Evolutionary conservation across 2,888 invertebrate genomes (phyloP), one percentile per base, ranked within the genome.

Genomic region (Ischnus inquisitorius): DNA sequence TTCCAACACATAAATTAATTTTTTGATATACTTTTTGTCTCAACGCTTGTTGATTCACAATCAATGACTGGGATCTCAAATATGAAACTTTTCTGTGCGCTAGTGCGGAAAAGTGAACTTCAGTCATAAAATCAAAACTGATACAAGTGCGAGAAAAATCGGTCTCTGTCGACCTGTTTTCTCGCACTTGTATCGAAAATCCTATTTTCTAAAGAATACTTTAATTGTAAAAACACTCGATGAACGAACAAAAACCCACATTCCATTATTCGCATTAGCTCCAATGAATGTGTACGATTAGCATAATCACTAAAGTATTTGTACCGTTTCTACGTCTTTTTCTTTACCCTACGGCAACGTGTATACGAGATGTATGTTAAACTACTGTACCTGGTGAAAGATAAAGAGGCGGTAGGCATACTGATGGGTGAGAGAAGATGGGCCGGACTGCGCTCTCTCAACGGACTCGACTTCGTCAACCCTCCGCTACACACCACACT

Each of bases 351-450:
- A 60, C 79, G 79, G 79, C 57, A 51, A 69, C 68, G 60, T 71
- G 69, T 64, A 71, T 82, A 75, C 60, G 16, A 64, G 75, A 22
- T 57, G 60, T 79, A 54, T 71, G 80, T 82, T 77, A 64, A 80
- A 88, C 85, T 89, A 90, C 89, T 87, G 81, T 95, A 95, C 95
- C 95, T 95, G 95, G 94, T 95, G 92, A 94, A 95, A 89, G 95
- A 95, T 88, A 95, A 94, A 87, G 87, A 91, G 88, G 94, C 93
- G 89, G 95, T 92, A 88, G 95, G 95, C 94, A 95, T 95, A 93
- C 94, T 95, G 93, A 95, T 95, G 86, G 95, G 95, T 90, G 95
- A 95, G 89, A 95, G 94, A 90, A 95, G 94, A 91, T 93, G 92
- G 76, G 93, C 93, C 86, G 93, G 92, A 88, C 93, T 92, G 84